phyloP scores from a whole-genome alignment of 2,888 invertebrate species.

The Mimachlamys varia region DNA sequence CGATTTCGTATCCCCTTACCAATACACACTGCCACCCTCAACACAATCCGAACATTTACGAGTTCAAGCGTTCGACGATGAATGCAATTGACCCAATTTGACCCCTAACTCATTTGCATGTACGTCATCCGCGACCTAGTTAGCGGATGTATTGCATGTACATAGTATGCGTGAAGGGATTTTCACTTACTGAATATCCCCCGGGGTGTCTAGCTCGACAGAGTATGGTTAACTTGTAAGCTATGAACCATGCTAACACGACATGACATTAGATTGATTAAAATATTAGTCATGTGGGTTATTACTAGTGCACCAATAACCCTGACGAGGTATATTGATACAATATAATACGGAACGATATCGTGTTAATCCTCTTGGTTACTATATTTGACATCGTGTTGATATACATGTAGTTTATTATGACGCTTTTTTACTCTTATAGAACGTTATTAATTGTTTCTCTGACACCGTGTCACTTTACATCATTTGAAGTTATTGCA shows the following conservation, averaged over 20 bases:
- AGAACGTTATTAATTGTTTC: not conserved
- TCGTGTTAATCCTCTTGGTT: too few species aligned
- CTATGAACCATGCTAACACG: not conserved
- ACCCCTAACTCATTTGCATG: slow-evolving; percentile 24
- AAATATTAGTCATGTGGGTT: not conserved
- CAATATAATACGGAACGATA: too few species aligned
- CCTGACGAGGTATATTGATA: not conserved
- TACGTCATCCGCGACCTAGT: slow-evolving; percentile 24
- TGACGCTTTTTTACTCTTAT: not conserved
- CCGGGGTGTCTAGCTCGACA: slow-evolving; percentile 5
- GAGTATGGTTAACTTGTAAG: not conserved
- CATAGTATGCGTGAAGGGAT: slow-evolving; percentile 18
- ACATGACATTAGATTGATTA: not conserved
- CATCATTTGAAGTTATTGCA: not conserved
- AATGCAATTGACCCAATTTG: slow-evolving; percentile 23
- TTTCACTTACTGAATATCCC: slow-evolving; percentile 9
- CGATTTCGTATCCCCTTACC: not conserved
- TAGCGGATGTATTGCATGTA: slow-evolving; percentile 18
- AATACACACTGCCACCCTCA: not conserved
- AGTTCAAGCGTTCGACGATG: not conserved
- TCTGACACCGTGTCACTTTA: too few species aligned
- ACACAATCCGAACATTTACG: not conserved
- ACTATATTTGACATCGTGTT: not conserved
- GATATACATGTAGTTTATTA: too few species aligned
- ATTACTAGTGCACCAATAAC: too few species aligned